Conservation (phyloP, 2,113 vertebrate species). For the Gopherus flavomarginatus region DNA sequence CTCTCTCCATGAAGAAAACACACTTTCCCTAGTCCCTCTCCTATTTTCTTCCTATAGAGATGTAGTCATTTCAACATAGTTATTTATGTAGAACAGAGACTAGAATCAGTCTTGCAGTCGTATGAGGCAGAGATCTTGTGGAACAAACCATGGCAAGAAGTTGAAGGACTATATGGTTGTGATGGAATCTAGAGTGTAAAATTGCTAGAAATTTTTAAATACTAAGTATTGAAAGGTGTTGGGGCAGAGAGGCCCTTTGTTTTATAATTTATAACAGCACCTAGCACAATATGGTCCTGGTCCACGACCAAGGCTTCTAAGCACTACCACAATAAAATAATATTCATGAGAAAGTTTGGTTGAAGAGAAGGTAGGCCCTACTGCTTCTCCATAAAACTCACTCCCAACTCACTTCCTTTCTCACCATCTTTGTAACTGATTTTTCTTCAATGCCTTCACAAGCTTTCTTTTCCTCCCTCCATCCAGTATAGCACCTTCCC, state of each 20-base stretch:
- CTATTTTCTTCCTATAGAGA: accelerated
- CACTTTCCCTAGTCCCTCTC: neutral
- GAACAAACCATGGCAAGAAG: neutral
- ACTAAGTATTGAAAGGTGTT: neutral
- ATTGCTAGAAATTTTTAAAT: neutral
- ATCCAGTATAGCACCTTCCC: neutral
- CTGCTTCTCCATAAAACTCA: neutral
- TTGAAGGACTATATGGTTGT: neutral
- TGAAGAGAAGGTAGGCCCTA: neutral
- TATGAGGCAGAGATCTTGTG: neutral
- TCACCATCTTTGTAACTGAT: neutral
- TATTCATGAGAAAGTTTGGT: neutral
- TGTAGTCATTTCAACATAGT: neutral
- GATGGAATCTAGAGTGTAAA: neutral
- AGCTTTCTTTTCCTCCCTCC: neutral
- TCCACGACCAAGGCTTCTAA: neutral
- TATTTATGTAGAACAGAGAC: neutral
- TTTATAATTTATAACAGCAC: neutral
- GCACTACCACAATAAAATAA: neutral
- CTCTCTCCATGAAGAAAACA: neutral
- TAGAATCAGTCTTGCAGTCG: neutral
- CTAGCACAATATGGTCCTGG: neutral
- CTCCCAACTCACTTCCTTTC: neutral
- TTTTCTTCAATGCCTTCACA: neutral
- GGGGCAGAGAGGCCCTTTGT: neutral